A percentile compares a stretch with the other conserved stretches of the same genome.
Evolutionary conservation across 2,113 vertebrate genomes (phyloP).

Genomic region (Cololabis saira): DNA sequence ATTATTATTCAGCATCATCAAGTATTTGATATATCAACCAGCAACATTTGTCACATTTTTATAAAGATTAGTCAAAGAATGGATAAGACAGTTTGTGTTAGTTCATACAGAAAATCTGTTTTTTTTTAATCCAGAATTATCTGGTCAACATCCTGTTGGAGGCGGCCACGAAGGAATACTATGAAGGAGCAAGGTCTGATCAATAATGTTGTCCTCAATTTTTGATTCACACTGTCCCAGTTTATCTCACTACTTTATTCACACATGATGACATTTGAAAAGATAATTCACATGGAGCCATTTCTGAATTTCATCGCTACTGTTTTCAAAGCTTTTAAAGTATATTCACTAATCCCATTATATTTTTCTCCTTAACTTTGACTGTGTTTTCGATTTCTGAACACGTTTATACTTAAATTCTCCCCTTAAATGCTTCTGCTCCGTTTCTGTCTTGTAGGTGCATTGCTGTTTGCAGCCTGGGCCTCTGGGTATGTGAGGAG

Average conservation of each 20-base stretch:
- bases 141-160: constrained; percentile 92
- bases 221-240: background rate
- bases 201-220: background rate
- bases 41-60: background rate
- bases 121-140: constrained; percentile 81
- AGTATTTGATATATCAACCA: background rate
- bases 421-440: background rate
- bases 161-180: constrained; percentile 91
- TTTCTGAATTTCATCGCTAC: no score
- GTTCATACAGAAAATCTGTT: background rate
- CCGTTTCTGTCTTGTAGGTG: constrained; percentile 80
- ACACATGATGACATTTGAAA: background rate
- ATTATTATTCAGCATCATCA: background rate
- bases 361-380: background rate
- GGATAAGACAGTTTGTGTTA: background rate
- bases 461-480: constrained; percentile 93
- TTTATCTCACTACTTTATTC: background rate
- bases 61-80: background rate
- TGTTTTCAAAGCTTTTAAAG: no score
- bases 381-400: background rate
- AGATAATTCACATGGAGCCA: no score
- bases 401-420: background rate
- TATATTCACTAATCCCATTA: background rate
- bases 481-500: constrained; percentile 97
- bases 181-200: constrained; percentile 92